Base-by-base conservation (phyloP, 2,888 invertebrate species). In the Dicycla oo region DNA sequence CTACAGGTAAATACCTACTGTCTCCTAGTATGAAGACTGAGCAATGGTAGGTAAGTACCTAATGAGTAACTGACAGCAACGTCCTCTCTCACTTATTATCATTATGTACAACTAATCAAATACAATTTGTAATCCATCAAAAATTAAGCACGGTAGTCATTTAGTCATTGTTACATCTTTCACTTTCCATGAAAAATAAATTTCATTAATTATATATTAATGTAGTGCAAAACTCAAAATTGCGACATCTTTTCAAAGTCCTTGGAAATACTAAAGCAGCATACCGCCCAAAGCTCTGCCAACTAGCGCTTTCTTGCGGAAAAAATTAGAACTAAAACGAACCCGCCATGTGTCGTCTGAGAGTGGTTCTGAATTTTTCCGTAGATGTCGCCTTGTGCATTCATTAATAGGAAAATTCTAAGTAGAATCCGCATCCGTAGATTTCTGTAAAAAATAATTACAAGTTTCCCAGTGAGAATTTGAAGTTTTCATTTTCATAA, bases 191-290 rank as follows among this genome's bases (percentile, higher is more conserved):
- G 2, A 38, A 58, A 43, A 75, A 45, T 38, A 6, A 10, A 18
- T n/a, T n/a, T n/a, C n/a, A 43, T 20, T n/a, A 13, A 43, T 34
- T 13, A 30, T 13, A 30, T 30, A 43, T 15, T 1, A 13, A 20
- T 30, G 8, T n/a, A 18, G 8, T 10, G 3, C 0, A 4, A 47
- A 62, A 68, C 58, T 70, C 56, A 13, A 34, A 69, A 75, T 20
- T 26, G 72, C 79, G 85, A 78, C 85, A 86, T 86, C 85, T 86
- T 63, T 38, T 43, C 40, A 61, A 69, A 63, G 4, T 43, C 10
- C 13, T 57, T 18, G 20, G 74, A 75, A 81, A 30, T 57, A 34
- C 40, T 38, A n/a, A 58, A 53, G 30, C 45, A 74, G 15, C 49
- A 45, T 23, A 38, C 47, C 53, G 15, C 3, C 30, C 20, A 62